Evolutionary conservation across 2,888 invertebrate genomes (phyloP).

Genomic region (Apodemia duryi): DNA sequence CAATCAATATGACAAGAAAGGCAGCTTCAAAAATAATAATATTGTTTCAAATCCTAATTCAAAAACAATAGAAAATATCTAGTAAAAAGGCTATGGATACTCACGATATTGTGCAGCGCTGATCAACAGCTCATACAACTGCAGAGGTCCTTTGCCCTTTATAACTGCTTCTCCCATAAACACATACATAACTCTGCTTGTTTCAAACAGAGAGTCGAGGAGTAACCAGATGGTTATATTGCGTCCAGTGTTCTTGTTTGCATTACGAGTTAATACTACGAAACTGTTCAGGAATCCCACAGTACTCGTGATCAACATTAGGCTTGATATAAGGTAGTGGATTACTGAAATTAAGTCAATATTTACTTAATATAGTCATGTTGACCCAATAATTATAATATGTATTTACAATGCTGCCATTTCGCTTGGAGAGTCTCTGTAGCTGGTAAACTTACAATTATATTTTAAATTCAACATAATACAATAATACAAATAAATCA

Average conservation of each 20-base stretch:
- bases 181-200: conserved; percentile 61
- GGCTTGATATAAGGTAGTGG: conserved; percentile 59
- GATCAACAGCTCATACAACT: conserved; percentile 58
- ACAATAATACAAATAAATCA: too few species aligned
- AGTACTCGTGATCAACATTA: conserved; percentile 54
- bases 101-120: conserved; percentile 63
- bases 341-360: conserved; percentile 42
- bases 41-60: neutral
- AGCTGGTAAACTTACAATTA: too few species aligned
- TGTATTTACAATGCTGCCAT: too few species aligned
- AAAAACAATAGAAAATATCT: neutral
- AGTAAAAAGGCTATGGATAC: conserved; percentile 23
- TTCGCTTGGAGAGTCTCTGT: too few species aligned
- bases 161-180: conserved; percentile 60
- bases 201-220: conserved; percentile 67
- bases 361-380: neutral
- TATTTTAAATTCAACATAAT: too few species aligned
- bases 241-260: conserved; percentile 45
- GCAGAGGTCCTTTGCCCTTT: conserved; percentile 52
- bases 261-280: conserved; percentile 54
- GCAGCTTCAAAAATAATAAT: neutral
- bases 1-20: neutral
- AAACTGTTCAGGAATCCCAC: conserved; percentile 66
- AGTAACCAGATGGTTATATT: conserved; percentile 65
- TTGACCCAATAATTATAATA: neutral